Base-by-base conservation (phyloP, 37 sponge, comb jelly and placozoan genomes). In the Crambe crambe region DNA sequence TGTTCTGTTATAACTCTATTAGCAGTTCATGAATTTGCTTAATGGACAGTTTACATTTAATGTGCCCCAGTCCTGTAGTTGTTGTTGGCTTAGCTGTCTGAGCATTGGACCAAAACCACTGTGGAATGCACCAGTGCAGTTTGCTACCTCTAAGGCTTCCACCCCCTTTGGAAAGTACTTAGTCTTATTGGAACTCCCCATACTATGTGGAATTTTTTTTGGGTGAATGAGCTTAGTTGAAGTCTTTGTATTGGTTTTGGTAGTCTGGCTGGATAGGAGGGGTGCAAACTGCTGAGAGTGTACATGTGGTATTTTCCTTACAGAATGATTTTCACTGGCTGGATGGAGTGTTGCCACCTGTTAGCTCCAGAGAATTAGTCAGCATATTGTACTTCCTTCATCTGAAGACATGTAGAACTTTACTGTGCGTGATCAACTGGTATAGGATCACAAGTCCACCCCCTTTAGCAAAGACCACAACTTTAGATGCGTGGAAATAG, bases 171-270 rank as follows among this genome's bases (percentile, higher is more conserved):
- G 39, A 44, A 47, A 12, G 6, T 47, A 47, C 51, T 47, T 15
- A 12, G 12, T 15, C 51, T 12, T n/a, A n/a, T n/a, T n/a, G n/a
- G n/a, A n/a, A n/a, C n/a, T n/a, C n/a, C n/a, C n/a, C n/a, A n/a
- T n/a, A n/a, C n/a, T n/a, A n/a, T n/a, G n/a, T n/a, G n/a, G n/a
- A n/a, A n/a, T n/a, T n/a, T n/a, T n/a, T n/a, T n/a, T n/a, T n/a
- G n/a, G 51, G 12, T 47, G 51, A 12, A 47, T 47, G 51, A 12
- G 6, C 51, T 47, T n/a, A n/a, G n/a, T n/a, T n/a, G n/a, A n/a
- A n/a, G n/a, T n/a, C n/a, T 78, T 62, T 78, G 78, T 78, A 65
- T 35, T 78, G 78, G 60, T 62, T 64, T 44, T 78, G 66, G 60
- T n/a, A n/a, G n/a, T n/a, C n/a, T n/a, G n/a, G n/a, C n/a, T 62